phyloP scores from a whole-genome alignment of 2,797 vertebrate genomes.

The Aeoliscus strigatus region DNA sequence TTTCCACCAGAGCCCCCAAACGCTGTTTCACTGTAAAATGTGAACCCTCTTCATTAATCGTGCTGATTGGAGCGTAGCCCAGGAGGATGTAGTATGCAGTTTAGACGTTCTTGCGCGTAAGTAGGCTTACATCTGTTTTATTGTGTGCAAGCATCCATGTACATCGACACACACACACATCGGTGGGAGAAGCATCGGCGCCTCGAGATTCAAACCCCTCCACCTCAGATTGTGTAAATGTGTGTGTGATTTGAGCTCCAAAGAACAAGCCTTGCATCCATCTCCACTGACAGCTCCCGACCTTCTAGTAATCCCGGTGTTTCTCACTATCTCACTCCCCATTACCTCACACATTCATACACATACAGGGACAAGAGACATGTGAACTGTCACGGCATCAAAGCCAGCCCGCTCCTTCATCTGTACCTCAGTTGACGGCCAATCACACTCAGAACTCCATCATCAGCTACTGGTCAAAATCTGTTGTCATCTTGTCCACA shows the following conservation, averaged over 20 bases:
- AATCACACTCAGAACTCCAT: constrained; percentile 49
- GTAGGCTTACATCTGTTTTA: constrained; percentile 32
- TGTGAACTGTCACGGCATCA: constrained; percentile 61
- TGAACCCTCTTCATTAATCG: constrained; percentile 74
- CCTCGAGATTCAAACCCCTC: constrained; percentile 52
- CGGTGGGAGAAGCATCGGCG: constrained; percentile 37
- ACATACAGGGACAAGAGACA: constrained; percentile 40
- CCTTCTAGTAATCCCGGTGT: constrained; percentile 67
- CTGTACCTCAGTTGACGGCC: constrained; percentile 51
- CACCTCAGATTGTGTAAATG: constrained; percentile 22
- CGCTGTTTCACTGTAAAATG: constrained; percentile 67
- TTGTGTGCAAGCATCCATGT: constrained; percentile 21
- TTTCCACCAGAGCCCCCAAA: constrained; percentile 53
- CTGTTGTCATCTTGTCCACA: constrained; percentile 47
- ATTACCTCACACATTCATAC: constrained; percentile 47
- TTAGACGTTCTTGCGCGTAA: constrained; percentile 16
- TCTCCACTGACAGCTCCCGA: constrained; percentile 69
- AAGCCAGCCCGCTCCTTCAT: constrained; percentile 61
- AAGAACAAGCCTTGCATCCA: constrained; percentile 69
- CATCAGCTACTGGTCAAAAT: constrained; percentile 46
- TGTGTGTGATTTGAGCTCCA: too few relatives aligned
- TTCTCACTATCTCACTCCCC: constrained; percentile 69
- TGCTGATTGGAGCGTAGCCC: constrained; percentile 67
- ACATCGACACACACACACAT: constrained; percentile 25
- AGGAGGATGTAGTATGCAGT: constrained; percentile 61